Evolutionary conservation across 2,888 invertebrate species (phyloP).

Genomic region (Catocala nupta): DNA sequence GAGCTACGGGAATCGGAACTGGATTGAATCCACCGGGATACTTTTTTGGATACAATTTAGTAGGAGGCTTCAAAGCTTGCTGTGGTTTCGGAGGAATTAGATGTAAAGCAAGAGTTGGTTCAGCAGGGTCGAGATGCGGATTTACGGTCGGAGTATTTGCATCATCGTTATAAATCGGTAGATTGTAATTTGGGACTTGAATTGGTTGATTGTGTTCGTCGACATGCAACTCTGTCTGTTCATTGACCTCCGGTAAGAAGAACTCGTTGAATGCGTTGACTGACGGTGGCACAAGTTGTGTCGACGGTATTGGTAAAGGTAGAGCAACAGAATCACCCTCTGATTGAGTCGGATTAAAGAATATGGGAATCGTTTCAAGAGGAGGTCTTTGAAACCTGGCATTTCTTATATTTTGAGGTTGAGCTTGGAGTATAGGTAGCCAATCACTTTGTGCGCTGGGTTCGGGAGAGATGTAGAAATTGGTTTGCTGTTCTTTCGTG

Average conservation of each 20-base stretch:
- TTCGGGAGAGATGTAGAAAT: conserved; percentile 66
- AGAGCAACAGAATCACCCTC: conserved; percentile 35
- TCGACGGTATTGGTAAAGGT: conserved; percentile 65
- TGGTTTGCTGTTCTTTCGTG: conserved; percentile 58
- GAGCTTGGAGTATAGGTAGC: conserved; percentile 72
- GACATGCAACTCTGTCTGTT: conserved; percentile 78
- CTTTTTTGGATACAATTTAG: conserved; percentile 88
- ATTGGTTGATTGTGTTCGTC: conserved; percentile 69
- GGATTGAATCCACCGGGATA: conserved; percentile 83
- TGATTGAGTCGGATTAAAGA: conserved; percentile 49
- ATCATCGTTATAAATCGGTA: conserved; percentile 33
- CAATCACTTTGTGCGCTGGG: conserved; percentile 74
- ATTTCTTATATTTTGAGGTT: conserved; percentile 40
- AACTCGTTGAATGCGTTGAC: conserved; percentile 73
- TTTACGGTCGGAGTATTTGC: conserved; percentile 59
- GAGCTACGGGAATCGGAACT: conserved; percentile 75
- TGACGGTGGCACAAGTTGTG: conserved; percentile 71
- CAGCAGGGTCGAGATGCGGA: conserved; percentile 60
- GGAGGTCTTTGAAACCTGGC: conserved; percentile 37
- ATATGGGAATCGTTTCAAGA: conserved; percentile 55
- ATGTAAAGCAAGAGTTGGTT: conserved; percentile 67
- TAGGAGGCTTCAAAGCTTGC: conserved; percentile 75
- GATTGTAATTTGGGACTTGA: conserved; percentile 37
- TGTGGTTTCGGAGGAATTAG: conserved; percentile 67
- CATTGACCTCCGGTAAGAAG: conserved; percentile 69